A percentile compares a stretch with the other conserved stretches of the same genome.
Conservation (phyloP, 2,888 invertebrate genomes). For the Cheilosia vernalis region DNA sequence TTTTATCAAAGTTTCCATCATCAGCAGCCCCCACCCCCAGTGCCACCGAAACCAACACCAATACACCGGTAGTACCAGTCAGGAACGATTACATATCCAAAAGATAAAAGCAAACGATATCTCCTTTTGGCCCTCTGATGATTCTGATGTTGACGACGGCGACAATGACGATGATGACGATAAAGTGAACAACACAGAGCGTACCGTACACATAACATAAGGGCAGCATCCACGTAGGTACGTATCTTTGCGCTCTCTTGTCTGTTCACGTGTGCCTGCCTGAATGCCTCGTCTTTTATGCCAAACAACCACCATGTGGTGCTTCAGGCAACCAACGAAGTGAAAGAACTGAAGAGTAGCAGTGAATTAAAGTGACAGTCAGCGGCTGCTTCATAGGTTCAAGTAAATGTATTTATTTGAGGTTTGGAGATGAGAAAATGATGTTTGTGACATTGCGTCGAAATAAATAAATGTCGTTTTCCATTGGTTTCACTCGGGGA, state of each 20-base stretch:
- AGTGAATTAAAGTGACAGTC: conserved; percentile 26
- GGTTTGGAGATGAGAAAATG: no score
- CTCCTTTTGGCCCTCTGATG: conserved; percentile 41
- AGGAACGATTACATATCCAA: conserved; percentile 56
- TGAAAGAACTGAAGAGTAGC: conserved; percentile 37
- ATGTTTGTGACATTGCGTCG: no score
- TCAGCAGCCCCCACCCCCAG: conserved; percentile 17
- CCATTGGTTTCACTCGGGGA: no score
- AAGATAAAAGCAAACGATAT: conserved; percentile 62
- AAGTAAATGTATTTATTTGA: no score
- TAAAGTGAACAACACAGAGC: conserved; percentile 41
- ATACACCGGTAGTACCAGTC: conserved; percentile 33
- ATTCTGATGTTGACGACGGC: conserved; percentile 43
- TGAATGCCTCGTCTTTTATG: conserved; percentile 35
- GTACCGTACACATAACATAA: conserved; percentile 4
- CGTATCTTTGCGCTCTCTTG: conserved; percentile 27
- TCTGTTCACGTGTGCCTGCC: conserved; percentile 26
- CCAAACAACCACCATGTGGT: conserved; percentile 26
- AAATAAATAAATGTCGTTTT: no score
- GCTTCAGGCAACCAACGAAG: conserved; percentile 31
- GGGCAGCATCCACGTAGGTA: conserved; percentile 51
- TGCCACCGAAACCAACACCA: conserved; percentile 18
- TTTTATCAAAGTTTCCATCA: conserved; percentile 17
- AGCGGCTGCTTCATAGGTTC: conserved; percentile 14
- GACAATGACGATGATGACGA: conserved; percentile 44